phyloP scores from a whole-genome alignment of 2,113 vertebrate species.

The Pterocles orientalis region DNA sequence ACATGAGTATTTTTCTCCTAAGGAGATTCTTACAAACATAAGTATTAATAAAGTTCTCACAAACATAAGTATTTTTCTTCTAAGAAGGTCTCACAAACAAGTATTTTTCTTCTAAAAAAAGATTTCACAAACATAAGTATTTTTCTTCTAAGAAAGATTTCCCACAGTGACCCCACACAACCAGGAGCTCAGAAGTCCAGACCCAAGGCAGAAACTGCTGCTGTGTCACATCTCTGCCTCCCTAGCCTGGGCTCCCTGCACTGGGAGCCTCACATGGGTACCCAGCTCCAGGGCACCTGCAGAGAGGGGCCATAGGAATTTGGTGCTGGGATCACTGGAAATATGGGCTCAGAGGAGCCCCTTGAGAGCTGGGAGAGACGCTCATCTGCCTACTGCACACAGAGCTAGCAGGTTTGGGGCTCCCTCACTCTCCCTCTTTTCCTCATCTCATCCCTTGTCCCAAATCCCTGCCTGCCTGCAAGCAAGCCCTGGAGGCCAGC shows the following conservation, averaged over 20 bases:
- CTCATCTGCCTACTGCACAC: rapidly evolving
- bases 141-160: too few species aligned
- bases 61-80: too few species aligned
- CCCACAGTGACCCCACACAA: not conserved
- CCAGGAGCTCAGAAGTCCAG: not conserved
- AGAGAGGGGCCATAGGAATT: not conserved
- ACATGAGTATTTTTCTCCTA: too few species aligned
- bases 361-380: not conserved
- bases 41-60: too few species aligned
- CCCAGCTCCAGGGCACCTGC: not conserved
- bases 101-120: too few species aligned
- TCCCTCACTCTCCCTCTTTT: not conserved
- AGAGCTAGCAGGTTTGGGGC: not conserved
- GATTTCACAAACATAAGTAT: too few species aligned
- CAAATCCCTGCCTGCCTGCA: not conserved
- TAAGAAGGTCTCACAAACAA: too few species aligned
- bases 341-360: not conserved
- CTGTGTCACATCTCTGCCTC: not conserved
- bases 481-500: not conserved
- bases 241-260: not conserved
- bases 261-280: not conserved
- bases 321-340: not conserved
- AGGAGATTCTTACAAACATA: too few species aligned
- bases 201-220: not conserved
- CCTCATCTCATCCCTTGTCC: not conserved